A percentile compares a stretch with the other conserved stretches of the same genome.
These are phyloP conservation scores for Desoria tigrina DNA, from an alignment of 2,888 invertebrate species.

Conservation along the genomic window DNA sequence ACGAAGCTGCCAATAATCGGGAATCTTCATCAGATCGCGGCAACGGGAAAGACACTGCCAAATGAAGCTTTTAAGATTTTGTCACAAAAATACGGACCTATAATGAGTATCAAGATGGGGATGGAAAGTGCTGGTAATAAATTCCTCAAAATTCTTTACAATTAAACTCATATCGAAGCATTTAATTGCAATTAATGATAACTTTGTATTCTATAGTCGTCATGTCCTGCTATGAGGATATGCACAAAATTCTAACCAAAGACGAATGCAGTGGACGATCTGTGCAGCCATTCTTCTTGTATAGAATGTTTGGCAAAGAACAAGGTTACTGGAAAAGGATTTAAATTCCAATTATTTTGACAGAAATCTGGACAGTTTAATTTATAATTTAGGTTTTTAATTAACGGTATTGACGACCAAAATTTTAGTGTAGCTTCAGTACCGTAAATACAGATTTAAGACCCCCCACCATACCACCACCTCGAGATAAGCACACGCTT, in stretches of 20 bases:
- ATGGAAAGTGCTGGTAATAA: constrained; percentile 13
- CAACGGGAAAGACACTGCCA: constrained; percentile 8
- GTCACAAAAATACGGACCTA: constrained; percentile 23
- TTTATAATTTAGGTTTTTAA: too few relatives aligned
- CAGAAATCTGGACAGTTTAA: too few relatives aligned
- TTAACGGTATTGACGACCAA: too few relatives aligned
- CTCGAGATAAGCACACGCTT: too few relatives aligned
- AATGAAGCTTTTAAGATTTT: constrained; percentile 22
- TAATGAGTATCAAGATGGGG: constrained; percentile 26
- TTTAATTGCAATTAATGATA: background rate
- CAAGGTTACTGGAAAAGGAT: too few relatives aligned
- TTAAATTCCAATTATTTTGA: too few relatives aligned
- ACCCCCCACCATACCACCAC: too few relatives aligned
- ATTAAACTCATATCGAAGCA: too few relatives aligned
- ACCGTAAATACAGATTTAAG: too few relatives aligned
- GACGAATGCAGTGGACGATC: constrained; percentile 28
- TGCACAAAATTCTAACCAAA: constrained; percentile 18
- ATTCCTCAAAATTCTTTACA: background rate
- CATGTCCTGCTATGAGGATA: constrained; percentile 16
- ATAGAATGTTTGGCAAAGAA: constrained; percentile 19
- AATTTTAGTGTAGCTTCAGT: too few relatives aligned
- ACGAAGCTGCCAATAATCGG: constrained; percentile 21
- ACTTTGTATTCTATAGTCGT: too few relatives aligned
- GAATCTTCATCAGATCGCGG: constrained; percentile 23
- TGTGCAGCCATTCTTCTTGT: constrained; percentile 14